Base-by-base conservation (phyloP, 2,888 invertebrate species). In the Noctua janthe region DNA sequence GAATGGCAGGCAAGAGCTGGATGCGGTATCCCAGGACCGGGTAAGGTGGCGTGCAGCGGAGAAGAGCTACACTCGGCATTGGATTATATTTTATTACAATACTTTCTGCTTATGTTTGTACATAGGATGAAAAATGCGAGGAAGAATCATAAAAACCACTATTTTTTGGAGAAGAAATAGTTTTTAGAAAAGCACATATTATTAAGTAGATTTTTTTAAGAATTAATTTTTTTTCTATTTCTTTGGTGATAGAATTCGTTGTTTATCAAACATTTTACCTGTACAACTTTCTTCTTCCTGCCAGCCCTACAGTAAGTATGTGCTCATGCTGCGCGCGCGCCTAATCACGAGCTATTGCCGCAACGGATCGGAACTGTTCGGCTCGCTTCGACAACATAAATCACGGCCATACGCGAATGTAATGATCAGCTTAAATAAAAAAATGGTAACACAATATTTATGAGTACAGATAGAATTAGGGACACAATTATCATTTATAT, bases 381-480 rank as follows among this genome's bases (percentile, higher is more conserved):
- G 87, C 77, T 85, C 87, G 83, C 83, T 79, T 84, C 85, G 85
- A 80, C 87, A 78, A 89, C 90, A 92, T 94, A 94, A 94, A 94
- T 94, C 94, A 94, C 92, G 74, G 85, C 83, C 85, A 87, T 92
- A 93, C 88, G 92, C 93, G 92, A 94, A 93, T 93, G 90, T 92
- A 92, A 93, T 92, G 91, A 92, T 88, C 86, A 82, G 85, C 85
- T 82, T 88, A 86, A 88, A 89, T 88, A 87, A 90, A 86, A 87
- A 86, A 90, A 89, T 88, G 79, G 87, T 89, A 87, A 88, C 83
- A 83, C 70, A 76, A 82, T 89, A 89, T 91, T 89, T 90, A 88
- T 87, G 84, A 80, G 86, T 76, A 80, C 84, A 77, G 74, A 87
- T 82, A 81, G 82, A 82, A 83, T 87, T 90, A 89, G 84, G 77